phyloP scores from a whole-genome alignment of 1,140 invertebrate species.

The Lutraria rhynchaena region DNA sequence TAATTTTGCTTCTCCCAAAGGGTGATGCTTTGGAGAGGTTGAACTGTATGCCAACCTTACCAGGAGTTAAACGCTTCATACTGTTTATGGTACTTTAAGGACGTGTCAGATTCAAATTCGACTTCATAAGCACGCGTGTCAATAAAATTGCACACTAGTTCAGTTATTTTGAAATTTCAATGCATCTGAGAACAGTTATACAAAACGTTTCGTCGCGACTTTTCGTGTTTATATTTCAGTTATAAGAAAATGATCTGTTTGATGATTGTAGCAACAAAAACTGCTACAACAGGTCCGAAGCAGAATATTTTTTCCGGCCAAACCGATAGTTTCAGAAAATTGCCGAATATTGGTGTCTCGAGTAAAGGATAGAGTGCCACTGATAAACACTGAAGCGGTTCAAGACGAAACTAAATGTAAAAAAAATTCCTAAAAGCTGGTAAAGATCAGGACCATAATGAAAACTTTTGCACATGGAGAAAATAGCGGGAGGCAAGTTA shows the following conservation, averaged over 20 bases:
- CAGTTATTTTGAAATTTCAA: neutral
- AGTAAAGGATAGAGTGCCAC: conserved; percentile 46
- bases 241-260: conserved; percentile 91
- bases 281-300: conserved; percentile 74
- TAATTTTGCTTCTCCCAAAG: too few relatives aligned
- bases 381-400: conserved; percentile 62
- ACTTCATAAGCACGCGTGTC: neutral
- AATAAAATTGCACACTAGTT: neutral
- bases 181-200: neutral
- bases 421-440: too few relatives aligned
- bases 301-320: conserved; percentile 68
- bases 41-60: too few relatives aligned
- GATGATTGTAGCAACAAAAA: conserved; percentile 84
- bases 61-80: neutral
- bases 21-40: too few relatives aligned
- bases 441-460: too few relatives aligned
- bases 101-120: neutral
- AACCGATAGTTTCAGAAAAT: conserved; percentile 63
- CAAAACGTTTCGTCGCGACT: neutral
- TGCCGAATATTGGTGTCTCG: conserved; percentile 63
- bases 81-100: neutral
- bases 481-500: too few relatives aligned
- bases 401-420: too few relatives aligned
- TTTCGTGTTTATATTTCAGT: conserved; percentile 84
- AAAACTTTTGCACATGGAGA: too few relatives aligned